These are phyloP conservation scores for Dimorphilus gyrociliatus DNA, from an alignment of 2,888 invertebrate species.

Conservation along the genomic window DNA sequence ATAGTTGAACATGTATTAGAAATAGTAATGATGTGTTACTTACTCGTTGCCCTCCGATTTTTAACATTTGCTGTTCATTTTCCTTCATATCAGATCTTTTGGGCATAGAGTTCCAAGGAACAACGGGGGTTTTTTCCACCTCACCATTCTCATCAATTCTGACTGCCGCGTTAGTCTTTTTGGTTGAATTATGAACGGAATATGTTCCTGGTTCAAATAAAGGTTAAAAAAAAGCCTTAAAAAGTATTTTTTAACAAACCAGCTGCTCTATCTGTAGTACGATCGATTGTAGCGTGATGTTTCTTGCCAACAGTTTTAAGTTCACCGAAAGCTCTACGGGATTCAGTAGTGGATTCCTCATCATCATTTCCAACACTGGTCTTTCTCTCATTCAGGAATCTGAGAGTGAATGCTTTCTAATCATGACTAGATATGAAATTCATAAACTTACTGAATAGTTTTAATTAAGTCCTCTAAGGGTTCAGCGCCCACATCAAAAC, in stretches of 20 bases:
- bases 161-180: slow-evolving; percentile 11
- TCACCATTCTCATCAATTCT: too few relatives aligned
- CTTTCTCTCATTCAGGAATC: slow-evolving; percentile 5
- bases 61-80: too few relatives aligned
- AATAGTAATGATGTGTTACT: too few relatives aligned
- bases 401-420: slow-evolving; percentile 46
- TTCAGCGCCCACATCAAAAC: too few relatives aligned
- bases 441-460: slow-evolving; percentile 53
- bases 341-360: slow-evolving; percentile 43
- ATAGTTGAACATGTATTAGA: too few relatives aligned
- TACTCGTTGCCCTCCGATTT: too few relatives aligned
- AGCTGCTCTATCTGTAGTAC: slow-evolving; percentile 14
- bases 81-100: too few relatives aligned
- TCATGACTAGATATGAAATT: slow-evolving; percentile 52
- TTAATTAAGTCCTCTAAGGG: too few relatives aligned
- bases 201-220: too few relatives aligned
- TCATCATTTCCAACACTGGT: slow-evolving; percentile 34
- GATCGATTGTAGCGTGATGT: slow-evolving; percentile 42
- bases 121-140: too few relatives aligned
- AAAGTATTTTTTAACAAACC: not conserved
- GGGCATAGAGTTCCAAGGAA: too few relatives aligned
- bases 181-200: slow-evolving; percentile 8
- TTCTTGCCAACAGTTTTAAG: slow-evolving; percentile 51
- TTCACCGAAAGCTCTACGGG: slow-evolving; percentile 58
- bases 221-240: too few relatives aligned